Base-by-base conservation (phyloP, 2,113 vertebrate species). In the Dicrurus megarhynchus region DNA sequence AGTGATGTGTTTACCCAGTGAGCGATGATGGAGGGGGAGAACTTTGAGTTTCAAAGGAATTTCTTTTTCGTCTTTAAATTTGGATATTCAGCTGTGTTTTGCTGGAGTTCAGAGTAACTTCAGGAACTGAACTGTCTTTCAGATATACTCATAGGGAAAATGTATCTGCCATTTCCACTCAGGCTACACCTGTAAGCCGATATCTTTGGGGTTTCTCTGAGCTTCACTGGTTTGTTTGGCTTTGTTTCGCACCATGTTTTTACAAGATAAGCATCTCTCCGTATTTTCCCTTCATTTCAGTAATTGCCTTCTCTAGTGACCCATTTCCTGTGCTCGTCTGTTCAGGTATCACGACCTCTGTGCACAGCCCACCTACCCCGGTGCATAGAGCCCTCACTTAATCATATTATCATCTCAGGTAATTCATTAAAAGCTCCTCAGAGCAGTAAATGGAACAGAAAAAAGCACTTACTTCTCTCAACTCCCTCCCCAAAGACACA, bases 271-370 rank as follows among this genome's bases (percentile, higher is more conserved):
- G 55, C 60, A 95, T 95, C 93, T 95, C 44, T 17, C 11, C 1
- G 27, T 89, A 67, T 94, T 93, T 95, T 88, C 89, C 60, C 64
- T 95, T 90, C 42, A 59, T 77, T 96, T 85, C 82, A 74, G 87
- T 89, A 93, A 91, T 91, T 93, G 75, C 89, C 82, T 87, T 91
- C 75, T 94, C 75, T 67, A 59, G 82, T 90, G 82, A 91, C 84
- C 7, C 50, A 73, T 85, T 95, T 91, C 95, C 94, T 87, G 50
- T 49, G 53, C 89, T 79, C 57, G 41, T 59, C 78, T 94, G 39
- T 71, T 93, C 89, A 27, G 15, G 13, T 85, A 67, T 47, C 56
- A 39, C 70, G 71, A 75, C 39, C 69, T 87, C 5, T 3, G 44
- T 69, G 61, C 42, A 9, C 30, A 37, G 84, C 46, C 83, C 55